phyloP scores from a whole-genome alignment of 2,888 invertebrate species.

The Helleia helle region DNA sequence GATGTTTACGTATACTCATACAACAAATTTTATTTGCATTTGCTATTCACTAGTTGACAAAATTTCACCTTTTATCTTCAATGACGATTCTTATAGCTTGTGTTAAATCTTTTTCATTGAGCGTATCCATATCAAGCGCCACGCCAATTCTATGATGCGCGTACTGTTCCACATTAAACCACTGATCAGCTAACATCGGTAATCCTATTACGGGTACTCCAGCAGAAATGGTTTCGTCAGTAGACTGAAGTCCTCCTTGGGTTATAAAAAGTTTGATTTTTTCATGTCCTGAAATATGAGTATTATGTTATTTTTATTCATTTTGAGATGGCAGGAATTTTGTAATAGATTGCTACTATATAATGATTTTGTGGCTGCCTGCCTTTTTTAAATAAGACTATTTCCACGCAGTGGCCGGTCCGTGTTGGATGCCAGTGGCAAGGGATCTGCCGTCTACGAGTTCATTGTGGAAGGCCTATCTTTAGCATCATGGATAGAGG shows the following conservation, averaged over 20 bases:
- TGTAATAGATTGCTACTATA: no score
- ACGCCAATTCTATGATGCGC: constrained; percentile 34
- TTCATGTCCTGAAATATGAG: constrained; percentile 38
- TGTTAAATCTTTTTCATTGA: constrained; percentile 32
- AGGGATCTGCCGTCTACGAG: no score
- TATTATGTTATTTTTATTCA: neutral
- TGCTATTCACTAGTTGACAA: no score
- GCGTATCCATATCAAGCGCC: constrained; percentile 26
- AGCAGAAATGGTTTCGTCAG: constrained; percentile 54
- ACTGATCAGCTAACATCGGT: constrained; percentile 56
- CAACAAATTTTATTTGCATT: no score
- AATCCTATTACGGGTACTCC: constrained; percentile 52
- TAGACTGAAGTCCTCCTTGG: constrained; percentile 61
- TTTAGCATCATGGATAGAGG: no score
- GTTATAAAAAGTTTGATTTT: constrained; percentile 63
- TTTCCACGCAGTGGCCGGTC: no score
- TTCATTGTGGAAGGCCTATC: no score
- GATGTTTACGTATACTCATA: no score
- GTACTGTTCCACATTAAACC: constrained; percentile 45
- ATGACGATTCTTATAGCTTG: constrained; percentile 30
- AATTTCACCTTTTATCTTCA: constrained; percentile 34
- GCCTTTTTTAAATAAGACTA: no score
- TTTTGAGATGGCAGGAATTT: no score
- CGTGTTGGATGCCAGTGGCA: no score
- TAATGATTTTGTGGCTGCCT: no score